Base-by-base conservation (phyloP, 2,888 invertebrate genomes). In the Allacma fusca region DNA sequence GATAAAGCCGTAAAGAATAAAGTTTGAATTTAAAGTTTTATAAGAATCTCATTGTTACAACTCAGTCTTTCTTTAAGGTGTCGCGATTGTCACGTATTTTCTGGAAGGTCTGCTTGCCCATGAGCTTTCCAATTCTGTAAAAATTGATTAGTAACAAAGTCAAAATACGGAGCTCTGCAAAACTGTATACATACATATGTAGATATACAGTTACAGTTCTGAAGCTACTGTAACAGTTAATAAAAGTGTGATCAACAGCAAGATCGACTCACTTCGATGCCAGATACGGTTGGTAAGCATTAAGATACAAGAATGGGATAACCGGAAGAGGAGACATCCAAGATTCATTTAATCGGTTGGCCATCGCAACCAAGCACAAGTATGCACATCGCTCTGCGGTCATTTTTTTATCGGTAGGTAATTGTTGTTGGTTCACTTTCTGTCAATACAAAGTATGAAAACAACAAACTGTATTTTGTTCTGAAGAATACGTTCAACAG, bases 281-380 rank as follows among this genome's bases (percentile, higher is more conserved):
- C 7, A 89, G 28, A 73, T 87, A 86, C 0, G 92, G 91, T 80
- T 89, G 89, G 84, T 91, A 92, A 16, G 89, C 88, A n/a, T 87
- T 86, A 1, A 90, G 80, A 85, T 93, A 93, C 1, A 89, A 85
- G 44, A 91, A 80, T 0, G 89, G 85, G 64, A 92, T 88, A 0
- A 91, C 85, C 0, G 93, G 93, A 79, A 91, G 91, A 2, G 89
- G 83, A 0, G 90, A 89, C 82, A 93, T 91, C 94, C 94, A 94
- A 0, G 90, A 89, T 86, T 93, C 91, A 84, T 88, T 86, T 78
- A 89, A 81, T 75, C 86, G 85, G 84, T 89, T 89, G 4, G 88
- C 89, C 21, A 90, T 88, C 40, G 89, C 89, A 12, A 89, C 86
- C 1, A 87, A 86, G 82, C 86, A 87, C 23, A 90, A 85, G 71